Percentiles rank a stretch among this genome's conserved stretches.
Conservation (phyloP, 2,888 invertebrate species). For the Drosophila melanosoma region DNA sequence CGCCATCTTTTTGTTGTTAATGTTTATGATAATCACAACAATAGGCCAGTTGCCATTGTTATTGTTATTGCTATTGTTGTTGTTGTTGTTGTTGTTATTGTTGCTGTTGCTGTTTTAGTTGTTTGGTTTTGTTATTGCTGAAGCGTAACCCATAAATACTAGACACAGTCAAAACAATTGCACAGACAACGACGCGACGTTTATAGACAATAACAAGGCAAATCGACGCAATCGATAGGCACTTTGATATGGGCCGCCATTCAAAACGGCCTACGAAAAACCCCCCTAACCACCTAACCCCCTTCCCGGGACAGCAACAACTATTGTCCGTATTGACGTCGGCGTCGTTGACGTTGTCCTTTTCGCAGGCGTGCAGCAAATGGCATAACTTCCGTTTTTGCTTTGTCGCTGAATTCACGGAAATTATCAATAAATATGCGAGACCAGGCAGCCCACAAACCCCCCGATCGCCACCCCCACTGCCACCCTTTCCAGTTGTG, state of each 20-base stretch:
- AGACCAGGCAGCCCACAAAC: slow-evolving; percentile 47
- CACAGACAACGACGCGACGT: slow-evolving; percentile 61
- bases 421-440: slow-evolving; percentile 84
- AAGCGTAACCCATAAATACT: slow-evolving; percentile 80
- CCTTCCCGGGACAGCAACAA: slow-evolving; percentile 26
- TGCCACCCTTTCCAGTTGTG: background rate
- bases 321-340: slow-evolving; percentile 64
- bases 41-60: slow-evolving; percentile 63
- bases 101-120: slow-evolving; percentile 29
- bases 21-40: slow-evolving; percentile 79
- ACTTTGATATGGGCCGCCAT: slow-evolving; percentile 61
- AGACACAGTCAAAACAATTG: slow-evolving; percentile 79
- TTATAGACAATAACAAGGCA: slow-evolving; percentile 72
- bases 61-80: slow-evolving; percentile 39
- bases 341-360: slow-evolving; percentile 24
- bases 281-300: background rate
- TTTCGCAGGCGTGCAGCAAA: slow-evolving; percentile 75
- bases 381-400: slow-evolving; percentile 78
- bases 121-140: slow-evolving; percentile 45
- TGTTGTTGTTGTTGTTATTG: slow-evolving; percentile 30
- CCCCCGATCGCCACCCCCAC: background rate
- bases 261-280: slow-evolving; percentile 22
- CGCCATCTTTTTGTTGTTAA: slow-evolving; percentile 75
- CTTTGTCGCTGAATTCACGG: slow-evolving; percentile 76
- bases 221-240: slow-evolving; percentile 67